phyloP scores from a whole-genome alignment of 2,888 invertebrate species.

The Priapulus caudatus region DNA sequence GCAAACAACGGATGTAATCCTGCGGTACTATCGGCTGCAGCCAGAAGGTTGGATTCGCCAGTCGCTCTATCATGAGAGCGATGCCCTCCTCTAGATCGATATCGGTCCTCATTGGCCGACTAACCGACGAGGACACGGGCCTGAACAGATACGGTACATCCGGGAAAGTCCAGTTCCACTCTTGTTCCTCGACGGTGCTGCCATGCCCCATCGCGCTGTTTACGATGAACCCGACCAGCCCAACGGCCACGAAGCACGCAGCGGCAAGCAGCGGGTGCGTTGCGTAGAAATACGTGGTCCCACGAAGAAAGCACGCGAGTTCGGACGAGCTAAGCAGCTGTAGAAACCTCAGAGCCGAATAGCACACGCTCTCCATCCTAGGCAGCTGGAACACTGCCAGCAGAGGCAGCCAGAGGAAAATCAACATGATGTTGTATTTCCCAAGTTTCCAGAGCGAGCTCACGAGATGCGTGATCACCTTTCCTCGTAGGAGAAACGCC shows the following conservation, averaged over 20 bases:
- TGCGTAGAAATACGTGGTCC: slow-evolving; percentile 28
- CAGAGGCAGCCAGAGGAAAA: slow-evolving; percentile 40
- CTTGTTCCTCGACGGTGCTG: not conserved
- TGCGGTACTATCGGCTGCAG: slow-evolving; percentile 38
- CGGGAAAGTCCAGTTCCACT: not conserved
- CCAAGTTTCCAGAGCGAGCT: slow-evolving; percentile 37
- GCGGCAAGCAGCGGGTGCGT: slow-evolving; percentile 20
- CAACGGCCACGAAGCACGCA: slow-evolving; percentile 29
- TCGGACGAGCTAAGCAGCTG: slow-evolving; percentile 34
- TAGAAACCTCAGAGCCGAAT: slow-evolving; percentile 30
- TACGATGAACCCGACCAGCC: slow-evolving; percentile 23
- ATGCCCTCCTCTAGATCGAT: slow-evolving; percentile 36
- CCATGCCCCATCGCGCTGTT: slow-evolving; percentile 18
- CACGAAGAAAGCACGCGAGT: slow-evolving; percentile 27
- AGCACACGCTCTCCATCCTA: slow-evolving; percentile 32
- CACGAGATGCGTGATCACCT: slow-evolving; percentile 33
- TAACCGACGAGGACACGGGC: slow-evolving; percentile 28
- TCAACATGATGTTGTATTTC: slow-evolving; percentile 40
- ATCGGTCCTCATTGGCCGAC: slow-evolving; percentile 27
- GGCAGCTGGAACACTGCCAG: slow-evolving; percentile 39
- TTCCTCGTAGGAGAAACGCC: slow-evolving; percentile 36
- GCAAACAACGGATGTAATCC: slow-evolving; percentile 43
- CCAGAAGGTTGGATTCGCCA: slow-evolving; percentile 42
- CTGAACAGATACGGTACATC: slow-evolving; percentile 25
- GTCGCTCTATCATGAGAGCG: slow-evolving; percentile 38